Percentiles rank a stretch among this genome's conserved stretches.
Conservation (phyloP, 2,888 invertebrate genomes). For the Strigamia transsilvanica region DNA sequence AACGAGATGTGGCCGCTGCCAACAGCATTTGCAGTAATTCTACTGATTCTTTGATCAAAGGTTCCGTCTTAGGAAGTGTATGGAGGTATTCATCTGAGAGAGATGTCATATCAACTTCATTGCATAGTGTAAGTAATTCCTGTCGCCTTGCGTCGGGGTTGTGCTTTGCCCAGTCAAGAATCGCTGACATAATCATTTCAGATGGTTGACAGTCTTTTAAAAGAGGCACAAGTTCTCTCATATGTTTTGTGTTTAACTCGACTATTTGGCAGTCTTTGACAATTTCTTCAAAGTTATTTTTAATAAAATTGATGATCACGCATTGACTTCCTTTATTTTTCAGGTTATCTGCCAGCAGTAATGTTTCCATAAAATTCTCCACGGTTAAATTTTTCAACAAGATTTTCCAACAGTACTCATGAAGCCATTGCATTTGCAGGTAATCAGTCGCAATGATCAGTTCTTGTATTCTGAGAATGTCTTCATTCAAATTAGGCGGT, state of each 20-base stretch:
- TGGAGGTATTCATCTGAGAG: slow-evolving; percentile 30
- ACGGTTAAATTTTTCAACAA: not conserved
- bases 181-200: slow-evolving; percentile 14
- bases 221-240: not conserved
- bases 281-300: not conserved
- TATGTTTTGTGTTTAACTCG: slow-evolving; percentile 1
- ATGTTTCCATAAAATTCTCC: slow-evolving; percentile 17
- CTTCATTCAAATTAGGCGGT: not conserved
- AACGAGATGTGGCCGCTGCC: not conserved
- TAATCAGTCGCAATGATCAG: slow-evolving; percentile 7
- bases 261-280: not conserved
- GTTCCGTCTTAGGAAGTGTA: not conserved
- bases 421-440: not conserved
- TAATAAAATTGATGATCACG: not conserved
- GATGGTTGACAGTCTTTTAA: not conserved
- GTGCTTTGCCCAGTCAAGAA: slow-evolving; percentile 22
- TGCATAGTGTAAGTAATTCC: not conserved
- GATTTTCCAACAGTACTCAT: slow-evolving; percentile 17
- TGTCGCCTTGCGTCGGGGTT: not conserved
- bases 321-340: not conserved
- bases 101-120: not conserved
- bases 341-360: not conserved
- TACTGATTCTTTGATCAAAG: not conserved
- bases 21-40: slow-evolving; percentile 12
- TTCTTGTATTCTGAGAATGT: not conserved